These are phyloP conservation scores for Oxystoma pomonae DNA, from an alignment of 2,888 invertebrate genomes.

Conservation along the genomic window DNA sequence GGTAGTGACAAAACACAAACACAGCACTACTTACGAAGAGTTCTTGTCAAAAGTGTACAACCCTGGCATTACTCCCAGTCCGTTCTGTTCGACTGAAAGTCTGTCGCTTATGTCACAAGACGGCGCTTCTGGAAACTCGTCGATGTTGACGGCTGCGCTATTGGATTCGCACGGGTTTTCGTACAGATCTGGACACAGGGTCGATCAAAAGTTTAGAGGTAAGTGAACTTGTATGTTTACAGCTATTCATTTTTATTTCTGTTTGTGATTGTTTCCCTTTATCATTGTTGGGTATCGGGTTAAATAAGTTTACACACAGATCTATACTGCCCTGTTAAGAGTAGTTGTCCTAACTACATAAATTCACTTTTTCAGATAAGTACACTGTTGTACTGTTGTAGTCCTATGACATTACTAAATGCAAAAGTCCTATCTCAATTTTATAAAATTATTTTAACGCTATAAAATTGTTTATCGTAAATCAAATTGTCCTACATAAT, in stretches of 20 bases:
- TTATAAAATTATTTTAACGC: too few species aligned
- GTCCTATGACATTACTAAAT: too few species aligned
- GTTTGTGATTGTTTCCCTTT: not conserved
- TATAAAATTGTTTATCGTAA: too few species aligned
- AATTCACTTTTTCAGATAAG: too few species aligned
- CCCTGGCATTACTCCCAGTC: slow-evolving; percentile 52
- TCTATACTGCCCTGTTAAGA: too few species aligned
- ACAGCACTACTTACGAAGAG: slow-evolving; percentile 85
- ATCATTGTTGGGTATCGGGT: too few species aligned
- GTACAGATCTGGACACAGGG: slow-evolving; percentile 38
- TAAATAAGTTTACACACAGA: too few species aligned
- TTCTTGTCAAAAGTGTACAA: slow-evolving; percentile 72
- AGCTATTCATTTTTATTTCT: not conserved
- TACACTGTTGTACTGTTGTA: too few species aligned
- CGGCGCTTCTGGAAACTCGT: slow-evolving; percentile 39
- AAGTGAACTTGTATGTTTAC: slow-evolving; percentile 13
- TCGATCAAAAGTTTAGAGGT: slow-evolving; percentile 43
- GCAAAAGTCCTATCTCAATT: too few species aligned
- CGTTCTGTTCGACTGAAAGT: slow-evolving; percentile 41
- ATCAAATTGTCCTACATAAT: too few species aligned
- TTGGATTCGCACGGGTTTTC: slow-evolving; percentile 52
- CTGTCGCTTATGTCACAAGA: slow-evolving; percentile 35
- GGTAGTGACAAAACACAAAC: slow-evolving; percentile 81
- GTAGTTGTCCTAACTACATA: too few species aligned
- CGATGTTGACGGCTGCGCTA: slow-evolving; percentile 56